Conservation (phyloP, 1,140 invertebrate genomes). For the Medauroidea extradentata region DNA sequence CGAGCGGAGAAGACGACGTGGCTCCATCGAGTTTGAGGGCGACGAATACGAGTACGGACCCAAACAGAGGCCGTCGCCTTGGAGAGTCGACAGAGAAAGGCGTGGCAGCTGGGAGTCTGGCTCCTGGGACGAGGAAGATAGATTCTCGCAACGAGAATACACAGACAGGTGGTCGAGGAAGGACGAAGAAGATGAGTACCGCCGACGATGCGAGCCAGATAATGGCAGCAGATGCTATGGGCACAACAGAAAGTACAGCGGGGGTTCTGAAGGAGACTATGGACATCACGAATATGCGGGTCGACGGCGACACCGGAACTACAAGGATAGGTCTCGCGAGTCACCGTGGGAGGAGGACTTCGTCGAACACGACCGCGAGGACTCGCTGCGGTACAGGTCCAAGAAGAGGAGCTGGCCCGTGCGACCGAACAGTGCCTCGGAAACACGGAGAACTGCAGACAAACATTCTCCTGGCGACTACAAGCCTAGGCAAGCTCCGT, state of each 20-base stretch:
- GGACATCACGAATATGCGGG: neutral
- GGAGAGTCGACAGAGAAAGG: constrained; percentile 25
- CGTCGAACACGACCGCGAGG: constrained; percentile 28
- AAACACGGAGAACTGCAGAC: constrained; percentile 29
- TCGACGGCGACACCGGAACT: constrained; percentile 28
- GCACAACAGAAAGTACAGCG: constrained; percentile 5
- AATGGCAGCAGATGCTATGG: constrained; percentile 3
- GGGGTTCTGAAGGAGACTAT: constrained; percentile 6
- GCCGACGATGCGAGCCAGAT: constrained; percentile 7
- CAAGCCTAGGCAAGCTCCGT: constrained; percentile 1
- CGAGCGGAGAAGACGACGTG: constrained; percentile 8
- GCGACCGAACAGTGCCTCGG: constrained; percentile 57
- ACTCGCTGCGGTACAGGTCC: constrained; percentile 40
- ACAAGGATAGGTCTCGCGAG: constrained; percentile 42
- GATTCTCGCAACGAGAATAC: constrained; percentile 5
- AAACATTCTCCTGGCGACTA: constrained; percentile 11
- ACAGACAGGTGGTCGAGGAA: constrained; percentile 1
- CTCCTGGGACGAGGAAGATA: constrained; percentile 44
- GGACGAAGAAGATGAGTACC: constrained; percentile 5
- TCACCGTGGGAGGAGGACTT: constrained; percentile 54
- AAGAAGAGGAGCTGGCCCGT: constrained; percentile 56
- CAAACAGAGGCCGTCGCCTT: constrained; percentile 9
- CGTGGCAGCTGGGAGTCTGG: constrained; percentile 36
- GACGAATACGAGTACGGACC: constrained; percentile 6
- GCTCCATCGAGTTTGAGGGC: constrained; percentile 4